Evolutionary conservation across 2,113 vertebrate genomes (phyloP).

Genomic region (Collichthys lucidus): DNA sequence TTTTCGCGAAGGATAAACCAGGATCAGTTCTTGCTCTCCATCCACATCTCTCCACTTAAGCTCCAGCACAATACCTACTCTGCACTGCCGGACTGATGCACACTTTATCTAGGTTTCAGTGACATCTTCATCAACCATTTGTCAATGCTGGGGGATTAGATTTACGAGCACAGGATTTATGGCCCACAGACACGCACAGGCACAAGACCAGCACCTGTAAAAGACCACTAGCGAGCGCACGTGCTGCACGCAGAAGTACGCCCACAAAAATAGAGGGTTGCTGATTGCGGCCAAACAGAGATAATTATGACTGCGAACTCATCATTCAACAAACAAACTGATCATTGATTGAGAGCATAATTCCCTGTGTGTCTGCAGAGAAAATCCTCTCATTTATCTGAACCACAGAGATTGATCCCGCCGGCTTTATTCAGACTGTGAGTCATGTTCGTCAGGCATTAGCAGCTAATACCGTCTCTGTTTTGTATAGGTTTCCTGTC

Average conservation of each 20-base stretch:
- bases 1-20: constrained; percentile 59
- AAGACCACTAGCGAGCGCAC: constrained; percentile 2
- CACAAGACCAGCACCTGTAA: constrained; percentile 28
- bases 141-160: constrained; percentile 81
- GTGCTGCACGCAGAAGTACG: constrained; percentile 36
- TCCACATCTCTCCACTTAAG: constrained; percentile 57
- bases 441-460: constrained; percentile 64
- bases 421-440: constrained; percentile 60
- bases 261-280: constrained; percentile 35
- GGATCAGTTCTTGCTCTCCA: constrained; percentile 53
- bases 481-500: constrained; percentile 70
- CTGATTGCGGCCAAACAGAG: constrained; percentile 55
- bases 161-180: constrained; percentile 82
- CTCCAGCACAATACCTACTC: constrained; percentile 57
- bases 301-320: constrained; percentile 64
- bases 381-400: constrained; percentile 73
- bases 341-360: constrained; percentile 76
- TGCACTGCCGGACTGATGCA: constrained; percentile 66
- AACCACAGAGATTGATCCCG: constrained; percentile 68
- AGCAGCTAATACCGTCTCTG: constrained; percentile 47
- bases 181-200: constrained; percentile 32
- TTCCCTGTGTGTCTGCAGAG: constrained; percentile 64
- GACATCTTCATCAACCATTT: constrained; percentile 87
- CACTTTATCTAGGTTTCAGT: constrained; percentile 83
- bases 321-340: constrained; percentile 54